Evolutionary conservation across 2,888 invertebrate genomes (phyloP), one percentile per base, ranked within the genome.

Genomic region (Dromius quadrimaculatus): DNA sequence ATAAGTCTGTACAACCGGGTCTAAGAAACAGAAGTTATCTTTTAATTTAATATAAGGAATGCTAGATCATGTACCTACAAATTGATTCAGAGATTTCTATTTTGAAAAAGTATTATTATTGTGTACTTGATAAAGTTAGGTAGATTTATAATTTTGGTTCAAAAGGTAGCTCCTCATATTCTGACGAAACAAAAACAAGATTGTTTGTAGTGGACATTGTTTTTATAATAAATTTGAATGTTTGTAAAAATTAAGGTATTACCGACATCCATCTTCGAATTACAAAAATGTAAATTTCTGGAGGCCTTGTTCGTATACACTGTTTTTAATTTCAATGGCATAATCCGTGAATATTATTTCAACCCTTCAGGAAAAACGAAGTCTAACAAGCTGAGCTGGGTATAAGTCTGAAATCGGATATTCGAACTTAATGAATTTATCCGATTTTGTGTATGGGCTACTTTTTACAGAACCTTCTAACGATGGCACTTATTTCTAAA

Each of bases 401-500:
- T 38, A 66, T 66, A 66, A 54, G 54, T 54, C 23, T 66, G 66
- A 54, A 66, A 66, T 38, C 36, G 38, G 66, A 66, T 57, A 66
- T 50, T 22, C 38, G 28, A 66, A 57, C 19, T 15, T 66, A 57
- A 54, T 66, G 63, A 63, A 63, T 66, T 57, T 66, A 57, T 41
- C 54, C 36, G 41, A 34, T 66, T 32, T 47, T 41, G 15, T 11
- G 28, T 54, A 28, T 54, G 50, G 38, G 59, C 59, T 36, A 59
- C 59, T 59, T 59, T 59, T 59, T 59, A 38, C 22, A 17, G 66
- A 20, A 57, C 38, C 57, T 28, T 66, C 57, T 66, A 66, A 66
- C 54, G 54, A 66, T 66, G 66, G 54, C 54, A 66, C 66, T 66
- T 66, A 66, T 66, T 63, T 66, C 50, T 66, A 23, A 66, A 66